Base-by-base conservation (phyloP, 2,888 invertebrate genomes). In the Agapetus fuscipes region DNA sequence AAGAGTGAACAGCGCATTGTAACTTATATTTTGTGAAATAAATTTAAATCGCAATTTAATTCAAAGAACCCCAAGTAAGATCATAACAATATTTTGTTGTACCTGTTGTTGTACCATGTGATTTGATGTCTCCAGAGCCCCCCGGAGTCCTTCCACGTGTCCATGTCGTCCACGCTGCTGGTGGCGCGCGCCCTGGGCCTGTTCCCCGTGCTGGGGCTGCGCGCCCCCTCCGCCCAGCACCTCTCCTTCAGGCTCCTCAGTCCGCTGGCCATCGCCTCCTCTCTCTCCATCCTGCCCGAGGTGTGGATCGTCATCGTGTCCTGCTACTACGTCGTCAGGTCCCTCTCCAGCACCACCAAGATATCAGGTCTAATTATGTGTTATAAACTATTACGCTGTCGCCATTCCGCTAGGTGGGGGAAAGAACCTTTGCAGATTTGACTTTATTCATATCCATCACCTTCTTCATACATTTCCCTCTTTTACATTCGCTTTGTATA, bases 201-300 rank as follows among this genome's bases (percentile, higher is more conserved):
- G 4, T 48, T 48, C 29, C 48, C 48, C 2, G 34, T 45, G 2
- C 34, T 37, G 17, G 41, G 45, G 11, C 9, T 48, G 5, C 10
- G n/a, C 9, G 28, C 34, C 5, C 26, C 20, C n/a, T 20, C 24
- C 7, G 20, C 31, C 4, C 17, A 17, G 12, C 30, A 16, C 9
- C 20, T 34, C 6, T 24, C 6, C 9, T 43, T 36, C 14, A 34
- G 36, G 7, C 15, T 30, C 4, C 12, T 17, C 4, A 29, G 43
- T 10, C 12, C 34, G 5, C 28, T 45, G 10, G 37, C 45, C n/a
- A 12, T 43, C 3, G 11, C 41, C 10, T 43, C 45, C 6, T 38
- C 38, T 1, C 34, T 39, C n/a, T 31, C 37, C 10, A 36, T 41
- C 10, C n/a, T 45, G 3, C 45, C 43, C 10, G 29, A 43, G 2